Evolutionary conservation across 2,797 vertebrate species (phyloP), one percentile per base, ranked within the genome.

Genomic region (Eleutherodactylus coqui): DNA sequence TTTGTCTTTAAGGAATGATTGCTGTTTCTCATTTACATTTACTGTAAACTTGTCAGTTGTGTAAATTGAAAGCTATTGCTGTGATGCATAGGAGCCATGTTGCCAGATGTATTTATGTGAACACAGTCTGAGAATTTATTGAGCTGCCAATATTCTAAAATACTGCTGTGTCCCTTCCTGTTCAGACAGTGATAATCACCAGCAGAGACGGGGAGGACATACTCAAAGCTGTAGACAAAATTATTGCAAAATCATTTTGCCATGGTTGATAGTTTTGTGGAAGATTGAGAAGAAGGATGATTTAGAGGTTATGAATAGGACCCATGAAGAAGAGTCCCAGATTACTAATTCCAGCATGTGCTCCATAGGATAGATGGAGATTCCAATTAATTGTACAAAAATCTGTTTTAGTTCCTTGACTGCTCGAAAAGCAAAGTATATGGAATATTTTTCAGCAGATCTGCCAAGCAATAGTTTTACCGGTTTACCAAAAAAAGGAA

Each of bases 61-160:
- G 27, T 86, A 82, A 45, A 75, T 82, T 75, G 17, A 64, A 75
- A 75, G 69, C 53, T 64, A 67, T 64, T 64, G 58, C 58, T 43
- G 27, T 64, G 41, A 67, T 75, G 43, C 85, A 82, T 53, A 51
- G 79, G 55, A 75, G 53, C 70, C 69, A 64, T 49, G 43, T 51
- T 81, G 10, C 77, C 78, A 86, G 55, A 86, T 86, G 43, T 49
- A 81, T 75, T 85, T 80, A 80, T 79, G 69, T 49, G 77, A 85
- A 60, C n/a, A 55, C 24, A 8, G 67, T 75, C 34, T 81, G 41
- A 60, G 70, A 79, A 64, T 86, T 49, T 79, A 85, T 79, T 75
- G 36, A 72, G 62, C 76, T 73, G 67, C 27, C 72, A 75, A 85
- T 81, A 45, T 49, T 43, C 29, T n/a, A 64, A 60, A 58, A 73